These are phyloP conservation scores for Melopsittacus undulatus DNA, from an alignment of 2,797 vertebrate species.

Conservation along the genomic window DNA sequence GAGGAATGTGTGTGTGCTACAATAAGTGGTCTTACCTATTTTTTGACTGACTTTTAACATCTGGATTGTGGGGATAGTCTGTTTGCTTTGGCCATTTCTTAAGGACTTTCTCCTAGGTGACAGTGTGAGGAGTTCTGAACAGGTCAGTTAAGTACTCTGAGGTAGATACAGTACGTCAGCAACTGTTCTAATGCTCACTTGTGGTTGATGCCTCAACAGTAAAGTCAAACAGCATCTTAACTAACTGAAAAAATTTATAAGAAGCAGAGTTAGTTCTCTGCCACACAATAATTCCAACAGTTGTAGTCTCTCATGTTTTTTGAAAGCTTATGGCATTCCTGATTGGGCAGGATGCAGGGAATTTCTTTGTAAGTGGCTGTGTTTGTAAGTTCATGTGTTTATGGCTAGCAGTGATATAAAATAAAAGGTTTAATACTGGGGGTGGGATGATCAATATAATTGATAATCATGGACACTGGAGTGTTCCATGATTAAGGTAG, in stretches of 20 bases:
- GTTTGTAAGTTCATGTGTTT: too few species aligned
- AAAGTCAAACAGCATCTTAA: background rate
- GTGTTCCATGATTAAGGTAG: accelerated
- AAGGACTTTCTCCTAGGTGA: background rate
- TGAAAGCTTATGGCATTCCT: background rate
- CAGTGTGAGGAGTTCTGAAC: background rate
- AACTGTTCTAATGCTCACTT: background rate
- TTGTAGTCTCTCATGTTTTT: background rate
- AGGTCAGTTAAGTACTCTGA: background rate
- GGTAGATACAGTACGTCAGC: background rate
- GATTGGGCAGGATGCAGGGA: background rate
- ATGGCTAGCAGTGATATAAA: background rate
- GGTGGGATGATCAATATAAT: background rate
- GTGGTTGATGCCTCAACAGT: background rate
- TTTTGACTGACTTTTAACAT: background rate
- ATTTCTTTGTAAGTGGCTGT: background rate
- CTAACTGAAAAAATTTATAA: background rate
- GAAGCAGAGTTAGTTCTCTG: background rate
- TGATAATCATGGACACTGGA: too few species aligned
- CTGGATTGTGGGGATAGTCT: background rate
- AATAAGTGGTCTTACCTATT: accelerated
- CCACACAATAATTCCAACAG: background rate
- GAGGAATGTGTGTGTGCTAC: background rate
- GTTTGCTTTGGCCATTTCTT: background rate
- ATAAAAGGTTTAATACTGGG: background rate